Evolutionary conservation across 2,113 vertebrate genomes (phyloP).

Genomic region (Poecilia latipinna): DNA sequence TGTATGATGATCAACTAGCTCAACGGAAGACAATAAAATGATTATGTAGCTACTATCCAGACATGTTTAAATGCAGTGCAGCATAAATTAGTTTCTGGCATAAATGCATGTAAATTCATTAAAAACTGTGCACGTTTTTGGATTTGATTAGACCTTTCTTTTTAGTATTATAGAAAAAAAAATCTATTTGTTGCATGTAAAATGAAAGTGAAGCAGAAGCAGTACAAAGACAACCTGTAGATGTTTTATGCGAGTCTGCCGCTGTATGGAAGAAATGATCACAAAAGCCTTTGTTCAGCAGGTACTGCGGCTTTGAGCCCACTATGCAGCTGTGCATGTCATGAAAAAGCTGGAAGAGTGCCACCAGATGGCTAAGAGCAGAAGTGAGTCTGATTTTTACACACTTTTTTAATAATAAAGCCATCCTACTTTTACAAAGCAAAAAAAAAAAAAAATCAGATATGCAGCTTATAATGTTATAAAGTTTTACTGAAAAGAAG

Average conservation of each 20-base stretch:
- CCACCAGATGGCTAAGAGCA: slow-evolving; percentile 79
- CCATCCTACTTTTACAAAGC: neutral
- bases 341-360: slow-evolving; percentile 78
- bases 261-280: slow-evolving; percentile 38
- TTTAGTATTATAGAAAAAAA: neutral
- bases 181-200: neutral
- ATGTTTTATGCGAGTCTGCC: slow-evolving; percentile 20
- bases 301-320: slow-evolving; percentile 55
- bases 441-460: neutral
- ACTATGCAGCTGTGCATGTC: slow-evolving; percentile 43
- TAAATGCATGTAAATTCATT: no score
- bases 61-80: no score
- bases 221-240: slow-evolving; percentile 12
- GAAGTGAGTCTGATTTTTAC: slow-evolving; percentile 57
- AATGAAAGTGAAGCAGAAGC: neutral
- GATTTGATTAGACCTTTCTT: neutral
- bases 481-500: no score
- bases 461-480: neutral
- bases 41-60: no score
- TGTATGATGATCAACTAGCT: neutral
- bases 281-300: slow-evolving; percentile 75
- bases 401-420: slow-evolving; percentile 6
- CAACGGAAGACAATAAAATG: neutral
- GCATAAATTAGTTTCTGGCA: no score
- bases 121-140: no score